Percentiles rank a stretch among this genome's conserved stretches.
These are phyloP conservation scores for Lasioglossum malachurum DNA, from an alignment of 2,888 invertebrate genomes.

Conservation along the genomic window DNA sequence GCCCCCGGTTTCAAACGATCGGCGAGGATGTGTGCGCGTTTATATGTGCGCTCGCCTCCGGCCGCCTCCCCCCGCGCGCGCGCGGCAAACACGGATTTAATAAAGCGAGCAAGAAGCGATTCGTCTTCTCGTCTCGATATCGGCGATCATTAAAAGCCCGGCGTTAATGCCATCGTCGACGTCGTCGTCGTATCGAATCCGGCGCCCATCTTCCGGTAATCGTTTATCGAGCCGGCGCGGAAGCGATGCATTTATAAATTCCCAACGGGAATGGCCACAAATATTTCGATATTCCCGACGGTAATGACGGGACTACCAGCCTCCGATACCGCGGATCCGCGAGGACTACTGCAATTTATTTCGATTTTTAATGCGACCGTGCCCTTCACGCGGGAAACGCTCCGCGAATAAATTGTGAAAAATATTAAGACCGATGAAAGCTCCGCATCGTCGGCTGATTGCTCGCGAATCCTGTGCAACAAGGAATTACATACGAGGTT, in stretches of 20 bases:
- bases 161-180: slow-evolving; percentile 56
- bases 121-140: slow-evolving; percentile 68
- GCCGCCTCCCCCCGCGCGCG: slow-evolving; percentile 35
- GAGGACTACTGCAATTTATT: slow-evolving; percentile 8
- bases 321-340: slow-evolving; percentile 21
- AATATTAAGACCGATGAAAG: background rate
- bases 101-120: slow-evolving; percentile 73
- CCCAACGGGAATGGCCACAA: slow-evolving; percentile 36
- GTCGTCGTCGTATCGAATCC: background rate
- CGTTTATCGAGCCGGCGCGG: slow-evolving; percentile 40
- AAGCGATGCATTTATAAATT: slow-evolving; percentile 46
- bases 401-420: slow-evolving; percentile 5
- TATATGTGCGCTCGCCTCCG: background rate
- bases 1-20: slow-evolving; percentile 56
- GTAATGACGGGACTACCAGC: slow-evolving; percentile 1
- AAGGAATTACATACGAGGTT: background rate
- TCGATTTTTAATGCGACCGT: slow-evolving; percentile 19
- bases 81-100: slow-evolving; percentile 72
- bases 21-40: background rate
- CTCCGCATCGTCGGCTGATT: background rate
- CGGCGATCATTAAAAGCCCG: slow-evolving; percentile 63
- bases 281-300: slow-evolving; percentile 37
- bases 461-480: background rate
- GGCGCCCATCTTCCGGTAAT: slow-evolving; percentile 2
- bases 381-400: background rate